phyloP scores from a whole-genome alignment of 2,113 vertebrate species.

The Syrrhaptes paradoxus region DNA sequence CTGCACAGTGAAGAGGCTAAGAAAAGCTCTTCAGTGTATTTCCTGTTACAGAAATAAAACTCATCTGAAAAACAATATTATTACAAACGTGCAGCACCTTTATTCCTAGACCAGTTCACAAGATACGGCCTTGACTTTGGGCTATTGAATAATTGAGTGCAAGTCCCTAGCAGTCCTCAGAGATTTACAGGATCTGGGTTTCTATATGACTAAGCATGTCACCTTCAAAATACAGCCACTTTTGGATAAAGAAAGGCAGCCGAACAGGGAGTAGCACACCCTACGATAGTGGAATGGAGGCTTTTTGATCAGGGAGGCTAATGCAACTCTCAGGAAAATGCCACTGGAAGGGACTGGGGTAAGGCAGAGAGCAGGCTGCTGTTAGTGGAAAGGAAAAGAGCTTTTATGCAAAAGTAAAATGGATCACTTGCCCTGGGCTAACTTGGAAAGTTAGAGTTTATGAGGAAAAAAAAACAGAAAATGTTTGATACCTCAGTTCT shows the following conservation, averaged over 20 bases:
- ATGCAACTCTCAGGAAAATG: neutral
- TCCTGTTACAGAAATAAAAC: neutral
- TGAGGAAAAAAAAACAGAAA: neutral
- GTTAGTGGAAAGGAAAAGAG: too few species aligned
- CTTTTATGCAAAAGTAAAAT: neutral
- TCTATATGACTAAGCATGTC: fast-evolving
- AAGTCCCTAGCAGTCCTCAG: neutral
- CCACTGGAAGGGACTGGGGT: neutral
- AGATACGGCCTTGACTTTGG: fast-evolving
- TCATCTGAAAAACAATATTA: neutral
- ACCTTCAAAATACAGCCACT: fast-evolving
- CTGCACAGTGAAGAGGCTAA: fast-evolving
- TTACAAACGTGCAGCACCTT: neutral
- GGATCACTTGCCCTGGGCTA: neutral
- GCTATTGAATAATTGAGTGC: neutral
- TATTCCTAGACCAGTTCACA: neutral
- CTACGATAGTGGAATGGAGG: fast-evolving
- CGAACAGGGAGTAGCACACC: too few species aligned
- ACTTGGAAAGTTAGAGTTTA: neutral
- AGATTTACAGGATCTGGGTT: neutral
- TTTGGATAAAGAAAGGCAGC: fast-evolving
- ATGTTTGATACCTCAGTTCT: neutral
- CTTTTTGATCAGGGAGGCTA: neutral
- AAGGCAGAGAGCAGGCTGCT: neutral
- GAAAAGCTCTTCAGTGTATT: neutral